These are phyloP conservation scores for Leptothorax acervorum DNA, from an alignment of 2,888 invertebrate genomes.

Conservation along the genomic window DNA sequence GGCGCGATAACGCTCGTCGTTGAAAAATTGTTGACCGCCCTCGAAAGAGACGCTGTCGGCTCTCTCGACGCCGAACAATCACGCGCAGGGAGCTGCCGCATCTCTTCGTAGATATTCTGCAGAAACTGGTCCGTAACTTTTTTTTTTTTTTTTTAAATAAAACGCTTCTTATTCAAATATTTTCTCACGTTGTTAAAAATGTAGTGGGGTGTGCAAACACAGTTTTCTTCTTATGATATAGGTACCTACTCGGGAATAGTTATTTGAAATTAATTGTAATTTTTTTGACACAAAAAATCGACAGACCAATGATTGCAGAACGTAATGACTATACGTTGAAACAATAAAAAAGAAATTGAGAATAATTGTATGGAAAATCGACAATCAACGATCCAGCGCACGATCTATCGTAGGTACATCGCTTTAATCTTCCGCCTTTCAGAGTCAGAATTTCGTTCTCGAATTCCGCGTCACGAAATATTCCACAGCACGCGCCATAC, in stretches of 20 bases:
- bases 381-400: background rate
- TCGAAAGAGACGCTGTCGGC: background rate
- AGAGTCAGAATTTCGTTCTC: slow-evolving; percentile 9
- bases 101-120: background rate
- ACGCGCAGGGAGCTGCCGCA: background rate
- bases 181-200: background rate
- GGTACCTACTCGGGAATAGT: background rate
- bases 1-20: slow-evolving; percentile 32
- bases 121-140: background rate
- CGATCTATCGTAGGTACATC: background rate
- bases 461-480: slow-evolving; percentile 17
- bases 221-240: background rate
- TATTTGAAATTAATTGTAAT: background rate
- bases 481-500: background rate
- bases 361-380: background rate
- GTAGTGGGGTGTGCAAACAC: background rate
- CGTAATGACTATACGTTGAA: background rate
- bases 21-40: slow-evolving; percentile 52
- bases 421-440: background rate
- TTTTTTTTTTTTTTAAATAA: background rate
- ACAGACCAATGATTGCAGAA: background rate
- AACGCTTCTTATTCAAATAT: background rate
- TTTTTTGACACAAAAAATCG: background rate
- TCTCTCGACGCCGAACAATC: slow-evolving; percentile 2
- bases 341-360: background rate